A percentile compares a stretch with the other conserved stretches of the same genome.
phyloP scores from a whole-genome alignment of 30 jellyfish, hydroid and myxozoan genomes.

The Morbakka virulenta region DNA sequence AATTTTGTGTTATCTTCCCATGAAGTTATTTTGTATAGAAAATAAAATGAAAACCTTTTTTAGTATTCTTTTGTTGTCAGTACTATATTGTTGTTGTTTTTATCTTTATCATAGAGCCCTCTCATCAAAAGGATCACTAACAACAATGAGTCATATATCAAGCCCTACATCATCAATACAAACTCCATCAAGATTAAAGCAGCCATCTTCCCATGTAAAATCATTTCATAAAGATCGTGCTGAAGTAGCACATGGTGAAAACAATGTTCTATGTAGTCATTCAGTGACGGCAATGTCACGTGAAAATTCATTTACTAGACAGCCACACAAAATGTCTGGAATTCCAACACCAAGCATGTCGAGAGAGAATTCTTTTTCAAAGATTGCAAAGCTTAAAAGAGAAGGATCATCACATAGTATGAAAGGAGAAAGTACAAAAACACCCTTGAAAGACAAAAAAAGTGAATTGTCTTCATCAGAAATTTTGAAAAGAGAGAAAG shows the following conservation, averaged over 20 bases:
- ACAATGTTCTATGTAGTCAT: too few species aligned
- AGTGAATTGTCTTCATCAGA: conserved; percentile 61
- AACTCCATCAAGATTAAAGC: conserved; percentile 1
- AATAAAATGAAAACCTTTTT: too few species aligned
- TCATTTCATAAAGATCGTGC: conserved; percentile 37
- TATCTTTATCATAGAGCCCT: conserved; percentile 44
- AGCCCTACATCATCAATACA: conserved; percentile 41
- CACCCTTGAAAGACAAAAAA: conserved; percentile 60
- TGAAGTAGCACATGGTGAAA: conserved; percentile 14
- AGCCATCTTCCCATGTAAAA: conserved; percentile 9
- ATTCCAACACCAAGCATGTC: conserved; percentile 68
- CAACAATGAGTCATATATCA: conserved; percentile 75
- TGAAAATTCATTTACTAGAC: background rate
- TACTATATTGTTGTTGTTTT: too few species aligned
- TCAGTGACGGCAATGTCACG: background rate
- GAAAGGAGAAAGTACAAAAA: conserved; percentile 65
- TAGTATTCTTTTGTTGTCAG: too few species aligned
- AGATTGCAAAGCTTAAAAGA: conserved; percentile 76
- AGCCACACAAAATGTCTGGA: conserved; percentile 27
- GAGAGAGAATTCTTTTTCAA: conserved; percentile 83
- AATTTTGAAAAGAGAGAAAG: conserved; percentile 57
- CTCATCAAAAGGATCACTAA: conserved; percentile 74
- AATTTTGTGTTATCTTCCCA: too few species aligned
- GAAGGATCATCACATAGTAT: conserved; percentile 83
- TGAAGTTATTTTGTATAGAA: too few species aligned